Base-by-base conservation (phyloP, 2,888 invertebrate genomes). In the Poecilus cupreus region DNA sequence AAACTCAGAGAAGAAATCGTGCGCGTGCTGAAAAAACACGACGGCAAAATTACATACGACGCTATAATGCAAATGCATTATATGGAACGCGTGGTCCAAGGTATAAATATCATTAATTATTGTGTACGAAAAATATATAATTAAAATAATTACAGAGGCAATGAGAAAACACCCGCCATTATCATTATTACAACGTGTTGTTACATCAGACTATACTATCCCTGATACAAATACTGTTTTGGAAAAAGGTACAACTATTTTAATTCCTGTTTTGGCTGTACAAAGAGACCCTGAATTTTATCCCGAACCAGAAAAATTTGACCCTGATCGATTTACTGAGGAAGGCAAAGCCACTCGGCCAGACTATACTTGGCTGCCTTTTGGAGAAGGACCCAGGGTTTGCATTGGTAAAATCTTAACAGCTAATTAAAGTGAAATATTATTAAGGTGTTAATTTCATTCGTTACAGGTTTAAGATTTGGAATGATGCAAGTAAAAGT, bases 281-380 rank as follows among this genome's bases (percentile, higher is more conserved):
- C 88, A 88, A 77, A 84, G 85, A 16, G 87, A 87, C 82, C 85
- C 86, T 2, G 83, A 85, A 24, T 85, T 86, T 70, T 88, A 85
- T 64, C 90, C 91, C 0, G 89, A 93, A 2, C 93, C 93, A 0
- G 89, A 91, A 0, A 89, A 89, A 24, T 93, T 93, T 82, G 90
- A 91, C 54, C 93, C 93, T 0, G 91, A 92, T 13, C 89, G 93
- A 81, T 93, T 93, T 86, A 85, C 89, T 0, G 87, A 89, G 3
- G 90, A 90, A 54, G 89, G 90, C 13, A 91, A 91, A 82, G 88
- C 84, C n/a, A 82, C 85, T 3, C 85, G 88, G 1, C 86, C 87
- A 83, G 85, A 88, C 0, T 86, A 86, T 57, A 85, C 87, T 1
- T n/a, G n/a, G n/a, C n/a, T n/a, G n/a, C n/a, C n/a, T n/a, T n/a